phyloP scores from a whole-genome alignment of 2,113 vertebrate species.

The Potamarius usumacintae region DNA sequence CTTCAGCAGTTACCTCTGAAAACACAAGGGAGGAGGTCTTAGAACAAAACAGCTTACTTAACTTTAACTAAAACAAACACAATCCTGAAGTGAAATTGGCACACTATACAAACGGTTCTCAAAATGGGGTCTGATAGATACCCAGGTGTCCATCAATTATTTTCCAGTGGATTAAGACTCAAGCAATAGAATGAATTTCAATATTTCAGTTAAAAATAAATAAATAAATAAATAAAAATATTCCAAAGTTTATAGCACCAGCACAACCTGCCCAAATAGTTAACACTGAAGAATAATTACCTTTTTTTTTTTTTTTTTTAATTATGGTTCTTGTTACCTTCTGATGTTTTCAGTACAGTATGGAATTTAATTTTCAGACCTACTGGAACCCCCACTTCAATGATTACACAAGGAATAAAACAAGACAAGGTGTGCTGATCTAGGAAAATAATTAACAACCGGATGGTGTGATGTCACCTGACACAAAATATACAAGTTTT shows the following conservation, averaged over 20 bases:
- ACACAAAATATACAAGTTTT: not conserved
- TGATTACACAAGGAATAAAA: not conserved
- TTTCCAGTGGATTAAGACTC: not conserved
- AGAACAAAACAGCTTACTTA: not conserved
- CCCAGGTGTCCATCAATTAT: not conserved
- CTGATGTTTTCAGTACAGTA: too few species aligned
- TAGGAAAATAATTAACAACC: not conserved
- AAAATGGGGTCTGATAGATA: not conserved
- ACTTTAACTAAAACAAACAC: not conserved
- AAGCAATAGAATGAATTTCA: not conserved
- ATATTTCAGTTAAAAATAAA: not conserved
- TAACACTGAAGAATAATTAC: too few species aligned
- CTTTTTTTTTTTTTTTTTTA: too few species aligned
- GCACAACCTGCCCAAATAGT: not conserved
- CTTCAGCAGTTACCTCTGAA: constrained; percentile 21
- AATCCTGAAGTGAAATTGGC: not conserved
- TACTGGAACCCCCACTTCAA: not conserved
- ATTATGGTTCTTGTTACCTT: too few species aligned
- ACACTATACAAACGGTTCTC: not conserved
- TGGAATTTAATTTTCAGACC: not conserved
- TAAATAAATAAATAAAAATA: too few species aligned
- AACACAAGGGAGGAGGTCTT: not conserved
- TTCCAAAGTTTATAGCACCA: not conserved
- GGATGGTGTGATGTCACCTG: not conserved
- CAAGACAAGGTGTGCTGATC: not conserved